Evolutionary conservation across 2,797 vertebrate species (phyloP), one percentile per base, ranked within the genome.

Genomic region (Glyptemys insculpta): DNA sequence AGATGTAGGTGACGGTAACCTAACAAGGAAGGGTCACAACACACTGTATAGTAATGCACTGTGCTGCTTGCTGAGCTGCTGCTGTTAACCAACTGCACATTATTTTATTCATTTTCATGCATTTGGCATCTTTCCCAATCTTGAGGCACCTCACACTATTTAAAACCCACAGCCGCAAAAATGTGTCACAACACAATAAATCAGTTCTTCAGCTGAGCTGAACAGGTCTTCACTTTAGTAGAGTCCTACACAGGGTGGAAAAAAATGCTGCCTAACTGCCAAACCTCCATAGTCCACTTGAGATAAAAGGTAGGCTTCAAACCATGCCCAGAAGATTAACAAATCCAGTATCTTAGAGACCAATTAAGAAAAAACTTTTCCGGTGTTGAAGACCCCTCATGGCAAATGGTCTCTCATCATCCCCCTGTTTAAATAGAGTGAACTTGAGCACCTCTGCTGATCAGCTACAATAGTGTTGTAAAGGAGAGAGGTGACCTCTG

Each of bases 401-500:
- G 23, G 68, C 37, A 41, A 72, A 44, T n/a, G 6, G 78, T 95
- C 94, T 25, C 92, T 91, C 68, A 91, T 34, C 57, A 85, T 3
- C 65, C 41, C 92, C 72, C n/a, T 57, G 47, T 88, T 93, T 89
- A 62, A 81, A 54, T 50, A 47, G 44, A 49, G 16, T 78, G 41
- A 47, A 29, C 0, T 12, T 93, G 65, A 57, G 49, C 37, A 47
- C 76, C 18, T 91, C 12, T 37, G 68, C 68, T 88, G 90, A 91
- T 54, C 31, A 72, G 89, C 79, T 52, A 19, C 56, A 31, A 56
- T 59, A 41, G 81, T 68, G 59, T 12, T 4, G 0, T 92, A 56
- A 81, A 88, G 87, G 34, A 74, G 81, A 84, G 84, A n/a, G 72
- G 52, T 94, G 92, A 87, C 57, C 50, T 95, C 76, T 89, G 82